These are phyloP conservation scores for Gymnoscopelus braueri DNA, from an alignment of 2,797 vertebrate genomes.

Conservation along the genomic window DNA sequence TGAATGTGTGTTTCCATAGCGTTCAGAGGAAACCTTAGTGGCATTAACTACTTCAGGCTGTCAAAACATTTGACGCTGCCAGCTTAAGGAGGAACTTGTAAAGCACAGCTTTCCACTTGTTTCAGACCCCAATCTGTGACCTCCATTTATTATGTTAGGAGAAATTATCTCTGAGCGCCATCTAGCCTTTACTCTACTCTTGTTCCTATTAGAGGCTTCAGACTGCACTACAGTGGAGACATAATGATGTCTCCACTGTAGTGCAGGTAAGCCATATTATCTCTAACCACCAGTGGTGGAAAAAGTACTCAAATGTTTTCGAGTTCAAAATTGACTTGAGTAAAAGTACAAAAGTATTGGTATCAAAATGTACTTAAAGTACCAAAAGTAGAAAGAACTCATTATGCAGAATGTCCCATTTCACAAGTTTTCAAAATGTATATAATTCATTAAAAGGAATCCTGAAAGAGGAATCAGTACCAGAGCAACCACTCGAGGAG, in stretches of 20 bases:
- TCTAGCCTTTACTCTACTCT: neutral
- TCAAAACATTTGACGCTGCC: constrained; percentile 60
- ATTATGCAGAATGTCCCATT: no score
- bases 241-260: neutral
- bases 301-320: no score
- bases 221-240: neutral
- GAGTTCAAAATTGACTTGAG: no score
- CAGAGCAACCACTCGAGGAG: no score
- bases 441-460: no score
- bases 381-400: no score
- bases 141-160: neutral
- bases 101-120: constrained; percentile 34
- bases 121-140: constrained; percentile 1
- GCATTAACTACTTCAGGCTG: constrained; percentile 55
- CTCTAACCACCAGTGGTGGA: no score
- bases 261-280: no score
- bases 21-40: constrained; percentile 47
- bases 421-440: no score
- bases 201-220: neutral
- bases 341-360: no score
- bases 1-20: constrained; percentile 28
- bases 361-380: no score
- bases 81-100: constrained; percentile 53
- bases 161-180: neutral
- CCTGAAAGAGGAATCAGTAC: no score